Evolutionary conservation across 2,113 vertebrate species (phyloP), one percentile per base, ranked within the genome.

Genomic region (Chaetodon auriga): DNA sequence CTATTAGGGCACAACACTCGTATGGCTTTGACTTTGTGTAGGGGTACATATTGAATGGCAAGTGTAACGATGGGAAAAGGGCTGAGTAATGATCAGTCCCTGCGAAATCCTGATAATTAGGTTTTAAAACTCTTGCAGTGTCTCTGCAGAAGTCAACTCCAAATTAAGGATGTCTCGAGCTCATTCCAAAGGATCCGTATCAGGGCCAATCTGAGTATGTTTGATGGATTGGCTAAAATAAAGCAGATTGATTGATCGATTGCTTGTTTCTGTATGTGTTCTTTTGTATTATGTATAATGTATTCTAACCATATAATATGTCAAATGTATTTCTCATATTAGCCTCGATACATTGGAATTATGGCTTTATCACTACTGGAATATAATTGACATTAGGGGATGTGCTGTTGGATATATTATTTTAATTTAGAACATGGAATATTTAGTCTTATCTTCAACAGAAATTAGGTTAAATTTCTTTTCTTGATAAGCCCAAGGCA

Each of bases 391-490:
- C 41, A 8, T 46, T 8, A 25, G 16, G 10, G 48, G 38, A 30
- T 68, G 62, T 19, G 43, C 55, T 54, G 18, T 61, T 61, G 46
- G 38, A 30, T 68, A 53, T 21, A 55, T 64, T 55, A 19, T 61
- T 62, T 45, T 9, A 5, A 68, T 74, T 66, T 45, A 10, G 9
- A 4, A 43, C 36, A 49, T 36, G 12, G 4, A 68, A 53, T 74
- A 25, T 75, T 61, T 51, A 16, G 11, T 71, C n/a, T 57, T 41
- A 57, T 77, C 55, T 63, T 46, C 21, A 43, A 16, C 13, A 30
- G n/a, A 23, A 49, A 79, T 46, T 38, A 25, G 8, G 38, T 55
- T 30, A n/a, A 54, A 68, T 61, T 15, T 68, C 14, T 78, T 54
- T 41, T 46, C 46, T 55, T 46, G 43, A 19, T 51, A 8, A 55